These are phyloP conservation scores for Nyctibius grandis DNA, from an alignment of 2,797 vertebrate genomes.

Conservation along the genomic window DNA sequence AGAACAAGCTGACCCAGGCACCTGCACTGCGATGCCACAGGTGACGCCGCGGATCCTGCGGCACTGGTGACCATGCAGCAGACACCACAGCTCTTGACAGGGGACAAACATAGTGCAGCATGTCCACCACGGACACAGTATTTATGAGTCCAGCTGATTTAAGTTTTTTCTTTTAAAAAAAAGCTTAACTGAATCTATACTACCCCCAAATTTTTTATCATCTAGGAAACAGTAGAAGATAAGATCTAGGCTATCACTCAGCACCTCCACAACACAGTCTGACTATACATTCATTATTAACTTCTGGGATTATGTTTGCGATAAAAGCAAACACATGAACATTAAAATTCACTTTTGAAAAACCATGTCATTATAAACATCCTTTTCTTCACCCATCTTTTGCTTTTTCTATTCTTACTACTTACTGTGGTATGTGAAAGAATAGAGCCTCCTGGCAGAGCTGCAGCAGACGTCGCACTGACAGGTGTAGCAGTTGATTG, in stretches of 20 bases:
- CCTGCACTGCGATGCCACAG: no score
- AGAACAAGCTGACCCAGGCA: background rate
- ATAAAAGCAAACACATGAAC: background rate
- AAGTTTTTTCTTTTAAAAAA: background rate
- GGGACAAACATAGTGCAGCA: background rate
- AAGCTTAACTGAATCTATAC: background rate
- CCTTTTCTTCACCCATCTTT: background rate
- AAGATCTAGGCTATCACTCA: background rate
- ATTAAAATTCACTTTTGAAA: background rate
- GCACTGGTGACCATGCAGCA: background rate
- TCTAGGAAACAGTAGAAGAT: background rate
- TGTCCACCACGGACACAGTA: background rate
- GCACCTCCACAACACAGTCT: background rate
- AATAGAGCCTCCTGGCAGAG: constrained; percentile 19
- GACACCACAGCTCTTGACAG: background rate
- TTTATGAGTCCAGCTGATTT: background rate
- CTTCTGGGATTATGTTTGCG: background rate
- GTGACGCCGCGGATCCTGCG: background rate
- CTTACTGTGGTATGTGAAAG: constrained; percentile 32
- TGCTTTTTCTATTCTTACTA: background rate
- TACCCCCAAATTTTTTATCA: background rate
- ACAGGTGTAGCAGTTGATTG: background rate
- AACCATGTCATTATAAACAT: background rate
- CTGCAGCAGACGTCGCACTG: background rate
- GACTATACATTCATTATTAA: background rate